Evolutionary conservation across 2,888 invertebrate species (phyloP).

Genomic region (Rhimphoctona megacephalus): DNA sequence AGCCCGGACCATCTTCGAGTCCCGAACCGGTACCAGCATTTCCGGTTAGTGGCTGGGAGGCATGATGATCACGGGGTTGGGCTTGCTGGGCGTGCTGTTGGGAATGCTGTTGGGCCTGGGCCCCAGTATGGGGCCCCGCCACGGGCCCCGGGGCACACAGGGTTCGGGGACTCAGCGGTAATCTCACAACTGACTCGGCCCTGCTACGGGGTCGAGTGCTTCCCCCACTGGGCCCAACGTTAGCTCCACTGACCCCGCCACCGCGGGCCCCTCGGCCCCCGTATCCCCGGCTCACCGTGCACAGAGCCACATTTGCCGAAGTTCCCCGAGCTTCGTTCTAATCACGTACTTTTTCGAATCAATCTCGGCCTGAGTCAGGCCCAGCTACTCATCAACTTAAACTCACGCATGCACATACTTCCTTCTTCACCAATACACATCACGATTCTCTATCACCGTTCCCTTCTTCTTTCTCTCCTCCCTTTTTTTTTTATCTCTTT

Average conservation of each 20-base stretch:
- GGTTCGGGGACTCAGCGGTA: constrained; percentile 80
- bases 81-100: constrained; percentile 56
- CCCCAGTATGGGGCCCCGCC: constrained; percentile 75
- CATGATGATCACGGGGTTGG: constrained; percentile 60
- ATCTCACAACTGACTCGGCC: constrained; percentile 76
- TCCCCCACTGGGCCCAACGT: constrained; percentile 51
- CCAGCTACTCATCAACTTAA: constrained; percentile 31
- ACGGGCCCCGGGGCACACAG: constrained; percentile 75
- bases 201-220: constrained; percentile 75
- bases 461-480: neutral
- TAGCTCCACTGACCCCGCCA: constrained; percentile 64
- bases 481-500: neutral
- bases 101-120: constrained; percentile 66
- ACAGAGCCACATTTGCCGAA: constrained; percentile 84
- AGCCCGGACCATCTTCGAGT: constrained; percentile 72
- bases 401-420: constrained; percentile 40
- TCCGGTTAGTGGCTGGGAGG: constrained; percentile 57
- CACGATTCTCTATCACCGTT: constrained; percentile 1
- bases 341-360: constrained; percentile 53
- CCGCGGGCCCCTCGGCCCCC: constrained; percentile 81
- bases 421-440: constrained; percentile 31
- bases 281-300: constrained; percentile 83
- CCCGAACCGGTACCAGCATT: constrained; percentile 66
- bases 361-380: constrained; percentile 61
- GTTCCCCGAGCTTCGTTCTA: constrained; percentile 70